These are phyloP conservation scores for Pipistrellus nathusii DNA, from an alignment of 2,797 vertebrate genomes.

Conservation along the genomic window DNA sequence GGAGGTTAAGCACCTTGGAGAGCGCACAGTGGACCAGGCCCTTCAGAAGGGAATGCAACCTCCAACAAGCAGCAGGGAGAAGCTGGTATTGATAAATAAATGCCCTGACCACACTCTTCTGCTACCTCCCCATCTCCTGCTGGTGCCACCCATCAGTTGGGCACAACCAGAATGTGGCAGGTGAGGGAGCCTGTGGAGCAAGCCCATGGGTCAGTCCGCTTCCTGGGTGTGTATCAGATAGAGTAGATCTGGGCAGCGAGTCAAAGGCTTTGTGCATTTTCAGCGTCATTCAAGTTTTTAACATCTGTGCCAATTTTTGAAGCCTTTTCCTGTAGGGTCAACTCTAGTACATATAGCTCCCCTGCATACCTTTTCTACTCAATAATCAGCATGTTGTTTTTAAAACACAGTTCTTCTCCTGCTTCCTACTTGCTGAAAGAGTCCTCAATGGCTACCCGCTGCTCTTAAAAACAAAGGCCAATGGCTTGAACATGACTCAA, in stretches of 20 bases:
- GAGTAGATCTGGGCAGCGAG: neutral
- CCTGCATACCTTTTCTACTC: neutral
- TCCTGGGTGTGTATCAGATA: neutral
- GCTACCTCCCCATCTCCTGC: neutral
- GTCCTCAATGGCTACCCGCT: neutral
- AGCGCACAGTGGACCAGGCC: neutral
- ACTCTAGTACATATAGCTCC: neutral
- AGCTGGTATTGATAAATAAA: neutral
- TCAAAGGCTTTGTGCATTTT: neutral
- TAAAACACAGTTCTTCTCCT: neutral
- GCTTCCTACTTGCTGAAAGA: neutral
- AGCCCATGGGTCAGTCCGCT: neutral
- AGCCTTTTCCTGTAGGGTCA: neutral
- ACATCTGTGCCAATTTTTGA: neutral
- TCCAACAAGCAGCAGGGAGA: neutral
- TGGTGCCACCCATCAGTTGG: neutral
- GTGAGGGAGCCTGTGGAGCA: neutral
- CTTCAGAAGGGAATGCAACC: neutral
- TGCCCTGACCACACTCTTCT: neutral
- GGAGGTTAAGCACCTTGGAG: neutral
- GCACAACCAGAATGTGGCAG: neutral
- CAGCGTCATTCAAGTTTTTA: neutral
- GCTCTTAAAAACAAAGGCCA: conserved; percentile 17
- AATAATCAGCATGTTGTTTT: neutral
- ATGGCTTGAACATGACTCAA: neutral